Evolutionary conservation across 92 coral and sea anemone species (phyloP).

Genomic region (Isaurus tuberculatus): DNA sequence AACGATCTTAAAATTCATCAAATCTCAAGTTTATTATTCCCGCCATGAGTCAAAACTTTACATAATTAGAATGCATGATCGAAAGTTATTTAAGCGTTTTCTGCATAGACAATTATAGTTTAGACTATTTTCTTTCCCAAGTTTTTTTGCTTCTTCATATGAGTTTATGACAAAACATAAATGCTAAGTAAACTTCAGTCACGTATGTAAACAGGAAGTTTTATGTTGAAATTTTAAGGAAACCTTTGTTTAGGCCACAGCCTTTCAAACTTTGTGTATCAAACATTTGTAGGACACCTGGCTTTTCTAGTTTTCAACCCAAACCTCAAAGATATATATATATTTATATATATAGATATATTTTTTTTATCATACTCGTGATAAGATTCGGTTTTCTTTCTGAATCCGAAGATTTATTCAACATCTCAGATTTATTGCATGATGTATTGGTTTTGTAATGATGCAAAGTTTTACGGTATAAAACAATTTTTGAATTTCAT

Average conservation of each 20-base stretch:
- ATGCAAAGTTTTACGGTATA: not conserved
- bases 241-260: not conserved
- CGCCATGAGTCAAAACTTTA: not conserved
- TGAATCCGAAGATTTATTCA: not conserved
- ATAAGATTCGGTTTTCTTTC: not conserved
- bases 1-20: not conserved
- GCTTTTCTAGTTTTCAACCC: constrained; percentile 22
- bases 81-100: not conserved
- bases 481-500: not conserved
- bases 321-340: constrained; percentile 25
- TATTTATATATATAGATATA: too few species aligned
- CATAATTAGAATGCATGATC: too few species aligned
- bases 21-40: constrained; percentile 4
- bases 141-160: not conserved
- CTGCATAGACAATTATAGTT: not conserved
- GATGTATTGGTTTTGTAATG: too few species aligned
- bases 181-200: not conserved
- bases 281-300: constrained; percentile 18
- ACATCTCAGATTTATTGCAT: not conserved
- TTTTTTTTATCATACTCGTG: not conserved
- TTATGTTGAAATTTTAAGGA: not conserved
- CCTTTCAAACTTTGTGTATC: constrained; percentile 1
- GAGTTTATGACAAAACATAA: not conserved
- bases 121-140: not conserved
- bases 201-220: not conserved